Conservation (phyloP, 1,140 invertebrate genomes). For the Halesus radiatus region DNA sequence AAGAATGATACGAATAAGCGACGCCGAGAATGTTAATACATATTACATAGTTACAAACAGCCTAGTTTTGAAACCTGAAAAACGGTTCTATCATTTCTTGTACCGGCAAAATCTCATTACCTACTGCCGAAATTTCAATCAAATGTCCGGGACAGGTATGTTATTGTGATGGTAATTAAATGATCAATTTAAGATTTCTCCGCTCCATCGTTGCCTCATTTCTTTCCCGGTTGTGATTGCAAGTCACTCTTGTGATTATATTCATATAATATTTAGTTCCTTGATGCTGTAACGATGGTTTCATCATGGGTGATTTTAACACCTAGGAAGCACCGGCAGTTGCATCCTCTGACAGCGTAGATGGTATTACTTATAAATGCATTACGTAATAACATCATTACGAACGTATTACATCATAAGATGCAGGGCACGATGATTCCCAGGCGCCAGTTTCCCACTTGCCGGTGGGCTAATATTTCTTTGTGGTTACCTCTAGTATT, state of each 20-base stretch:
- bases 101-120: conserved; percentile 25
- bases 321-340: conserved; percentile 15
- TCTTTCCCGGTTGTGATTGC: conserved; percentile 4
- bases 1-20: too few relatives aligned
- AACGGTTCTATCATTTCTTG: neutral
- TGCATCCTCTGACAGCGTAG: conserved; percentile 1
- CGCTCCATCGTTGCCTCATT: conserved; percentile 15
- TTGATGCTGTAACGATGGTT: neutral
- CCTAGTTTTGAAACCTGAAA: too few relatives aligned
- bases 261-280: neutral
- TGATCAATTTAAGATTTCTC: conserved; percentile 36
- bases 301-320: conserved; percentile 27
- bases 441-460: too few relatives aligned
- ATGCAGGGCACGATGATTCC: too few relatives aligned
- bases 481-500: too few relatives aligned
- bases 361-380: neutral
- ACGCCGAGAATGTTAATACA: too few relatives aligned
- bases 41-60: too few relatives aligned
- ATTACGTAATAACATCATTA: too few relatives aligned
- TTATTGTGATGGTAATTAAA: conserved; percentile 29
- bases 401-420: too few relatives aligned
- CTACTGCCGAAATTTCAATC: conserved; percentile 33
- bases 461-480: too few relatives aligned
- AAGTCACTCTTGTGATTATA: conserved; percentile 27
- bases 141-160: neutral